A percentile compares a stretch with the other conserved stretches of the same genome.
Evolutionary conservation across 2,113 vertebrate species (phyloP).

Genomic region (Danionella cerebrum): DNA sequence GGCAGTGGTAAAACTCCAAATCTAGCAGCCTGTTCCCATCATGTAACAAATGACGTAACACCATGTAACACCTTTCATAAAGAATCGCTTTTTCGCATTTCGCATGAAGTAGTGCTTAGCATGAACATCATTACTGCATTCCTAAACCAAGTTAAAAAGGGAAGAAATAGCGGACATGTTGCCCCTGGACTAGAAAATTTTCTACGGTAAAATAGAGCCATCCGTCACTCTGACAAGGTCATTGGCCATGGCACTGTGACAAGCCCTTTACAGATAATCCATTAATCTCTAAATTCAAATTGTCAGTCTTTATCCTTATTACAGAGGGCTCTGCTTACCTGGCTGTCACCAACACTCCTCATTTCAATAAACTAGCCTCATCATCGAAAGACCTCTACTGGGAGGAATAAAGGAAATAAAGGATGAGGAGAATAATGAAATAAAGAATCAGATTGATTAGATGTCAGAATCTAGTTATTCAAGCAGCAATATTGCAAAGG

Average conservation of each 20-base stretch:
- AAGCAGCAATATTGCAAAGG: too few species aligned
- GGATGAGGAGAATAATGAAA: neutral
- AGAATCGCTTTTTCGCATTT: too few species aligned
- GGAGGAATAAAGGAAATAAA: constrained; percentile 22
- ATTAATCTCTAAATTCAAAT: constrained; percentile 48
- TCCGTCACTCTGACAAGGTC: constrained; percentile 67
- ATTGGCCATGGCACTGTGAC: constrained; percentile 46
- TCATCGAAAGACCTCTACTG: neutral
- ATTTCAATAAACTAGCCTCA: constrained; percentile 35
- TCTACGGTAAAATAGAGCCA: constrained; percentile 53
- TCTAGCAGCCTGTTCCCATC: too few species aligned
- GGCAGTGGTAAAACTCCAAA: too few species aligned
- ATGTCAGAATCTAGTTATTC: neutral
- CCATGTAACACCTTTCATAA: too few species aligned
- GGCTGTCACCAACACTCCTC: constrained; percentile 21
- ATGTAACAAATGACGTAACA: too few species aligned
- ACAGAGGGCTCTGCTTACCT: constrained; percentile 21
- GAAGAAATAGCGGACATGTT: neutral
- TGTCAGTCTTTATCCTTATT: constrained; percentile 46
- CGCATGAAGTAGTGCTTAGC: too few species aligned
- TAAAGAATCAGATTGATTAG: neutral
- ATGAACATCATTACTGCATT: too few species aligned
- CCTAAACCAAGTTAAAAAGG: constrained; percentile 1
- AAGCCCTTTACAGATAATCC: constrained; percentile 43
- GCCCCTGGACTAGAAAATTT: constrained; percentile 30